Base-by-base conservation (phyloP, 1,140 invertebrate genomes). In the Lutraria rhynchaena region DNA sequence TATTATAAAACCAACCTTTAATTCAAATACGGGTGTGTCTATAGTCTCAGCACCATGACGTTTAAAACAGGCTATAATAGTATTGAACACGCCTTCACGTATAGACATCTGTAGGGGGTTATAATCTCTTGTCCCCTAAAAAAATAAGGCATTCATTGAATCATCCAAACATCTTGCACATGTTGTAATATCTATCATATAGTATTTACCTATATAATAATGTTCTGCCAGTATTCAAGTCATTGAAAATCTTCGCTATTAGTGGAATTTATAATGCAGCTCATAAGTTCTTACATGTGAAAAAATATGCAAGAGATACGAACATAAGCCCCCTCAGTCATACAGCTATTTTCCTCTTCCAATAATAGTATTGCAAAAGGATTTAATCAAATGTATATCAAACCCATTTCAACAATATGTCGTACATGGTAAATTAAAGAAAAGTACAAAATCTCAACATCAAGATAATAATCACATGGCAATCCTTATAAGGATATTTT, bases 11-110 rank as follows among this genome's bases (percentile, higher is more conserved):
- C 85, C 89, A 92, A 98, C 97, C 94, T 98, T 99, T 13, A 99
- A 92, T 93, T 99, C 99, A 94, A 99, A 99, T 19, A 99, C 96
- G 74, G 99, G 99, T 55, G 99, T 99, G 89, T 99, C 99, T 90
- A 99, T 99, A 22, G 97, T 97, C 90, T 98, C 97, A 60, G 98
- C 99, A n/a, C 99, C 99, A 91, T 99, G 98, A 71, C 95, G 95
- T 92, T 99, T 98, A 89, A 99, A 99, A 78, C 98, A 96, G 44
- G 94, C 90, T 15, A 96, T 94, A 86, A 99, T 97, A 92, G 96
- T 98, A 70, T 96, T 94, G 67, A 99, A 94, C 0, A 99, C 98
- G 84, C 95, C 94, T 87, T 98, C 95, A 15, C 99, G 94, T 69
- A 99, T 93, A 0, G 96, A 95, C 98, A 99, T 99, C 92, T 99